Percentiles rank a stretch among this genome's conserved stretches.
These are phyloP conservation scores for Cynodonichthys magdalenae DNA, from an alignment of 2,797 vertebrate genomes.

Conservation along the genomic window DNA sequence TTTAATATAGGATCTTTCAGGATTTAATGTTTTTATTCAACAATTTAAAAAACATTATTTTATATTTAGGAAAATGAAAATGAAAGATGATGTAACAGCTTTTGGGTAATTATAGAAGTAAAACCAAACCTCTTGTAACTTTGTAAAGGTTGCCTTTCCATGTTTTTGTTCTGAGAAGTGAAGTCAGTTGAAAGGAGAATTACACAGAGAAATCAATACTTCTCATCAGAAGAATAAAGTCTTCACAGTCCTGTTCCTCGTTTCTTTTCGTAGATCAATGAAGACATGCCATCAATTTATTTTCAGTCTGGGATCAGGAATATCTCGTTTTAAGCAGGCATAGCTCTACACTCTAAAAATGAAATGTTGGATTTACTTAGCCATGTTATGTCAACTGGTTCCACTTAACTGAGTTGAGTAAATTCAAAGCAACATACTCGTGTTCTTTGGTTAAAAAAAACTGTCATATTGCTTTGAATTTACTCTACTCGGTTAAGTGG, in stretches of 20 bases:
- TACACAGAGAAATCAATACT: too few species aligned
- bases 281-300: slow-evolving; percentile 11
- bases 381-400: too few species aligned
- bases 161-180: background rate
- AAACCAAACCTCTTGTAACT: background rate
- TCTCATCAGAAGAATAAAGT: too few species aligned
- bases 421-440: too few species aligned
- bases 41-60: background rate
- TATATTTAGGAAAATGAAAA: background rate
- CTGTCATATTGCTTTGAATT: too few species aligned
- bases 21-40: background rate
- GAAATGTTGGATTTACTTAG: too few species aligned
- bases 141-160: background rate
- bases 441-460: too few species aligned
- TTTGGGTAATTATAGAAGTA: background rate
- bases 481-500: too few species aligned
- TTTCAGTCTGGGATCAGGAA: slow-evolving; percentile 11
- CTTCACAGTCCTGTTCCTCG: background rate
- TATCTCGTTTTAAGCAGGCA: slow-evolving; percentile 34
- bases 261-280: slow-evolving; percentile 9
- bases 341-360: too few species aligned
- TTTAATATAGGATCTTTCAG: background rate
- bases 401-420: too few species aligned
- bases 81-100: background rate
- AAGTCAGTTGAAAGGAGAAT: too few species aligned